Base-by-base conservation (phyloP, 2,797 vertebrate genomes). In the Staurois parvus region DNA sequence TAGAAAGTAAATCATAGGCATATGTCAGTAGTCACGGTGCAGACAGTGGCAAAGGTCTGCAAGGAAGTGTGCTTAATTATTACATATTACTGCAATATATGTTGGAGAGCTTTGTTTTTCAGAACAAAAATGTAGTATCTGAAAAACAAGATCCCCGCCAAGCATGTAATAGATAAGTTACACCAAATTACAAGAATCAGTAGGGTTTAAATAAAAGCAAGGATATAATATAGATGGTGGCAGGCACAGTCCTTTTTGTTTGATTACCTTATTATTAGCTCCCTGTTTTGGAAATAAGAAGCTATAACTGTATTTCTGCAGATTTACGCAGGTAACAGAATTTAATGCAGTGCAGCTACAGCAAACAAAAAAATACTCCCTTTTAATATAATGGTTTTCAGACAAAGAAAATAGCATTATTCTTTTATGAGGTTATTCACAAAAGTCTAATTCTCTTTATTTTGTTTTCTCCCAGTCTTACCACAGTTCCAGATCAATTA, bases 131-230 rank as follows among this genome's bases (percentile, higher is more conserved):
- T 45, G 8, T 13, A 45, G 42, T 45, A 45, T 59, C 21, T 59
- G 17, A 79, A 40, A 79, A 59, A 37, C 30, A 81, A 56, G 30
- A 70, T 32, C 66, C 9, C 19, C 69, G 68, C 17, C 64, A 21
- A 79, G 42, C 66, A 30, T 34, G 68, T 32, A 56, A 69, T 32
- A 56, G 12, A 34, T 34, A 40, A 72, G 21, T n/a, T 42, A 34
- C 32, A 52, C 48, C 45, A 37, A 70, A 24, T 28, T 19, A 37
- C 67, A 42, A 69, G 42, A 45, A 79, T 24, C 34, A 45, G 40
- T 24, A 48, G 48, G 68, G 32, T 81, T 56, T 80, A 70, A 70
- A 80, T 70, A 80, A 70, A n/a, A 70, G 32, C 29, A 79, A 19
- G 24, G 40, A 56, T 52, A 56, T 79, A 64, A 66, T 64, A 24